Conservation (phyloP, 2,113 vertebrate species). For the Brevimyrus niger region DNA sequence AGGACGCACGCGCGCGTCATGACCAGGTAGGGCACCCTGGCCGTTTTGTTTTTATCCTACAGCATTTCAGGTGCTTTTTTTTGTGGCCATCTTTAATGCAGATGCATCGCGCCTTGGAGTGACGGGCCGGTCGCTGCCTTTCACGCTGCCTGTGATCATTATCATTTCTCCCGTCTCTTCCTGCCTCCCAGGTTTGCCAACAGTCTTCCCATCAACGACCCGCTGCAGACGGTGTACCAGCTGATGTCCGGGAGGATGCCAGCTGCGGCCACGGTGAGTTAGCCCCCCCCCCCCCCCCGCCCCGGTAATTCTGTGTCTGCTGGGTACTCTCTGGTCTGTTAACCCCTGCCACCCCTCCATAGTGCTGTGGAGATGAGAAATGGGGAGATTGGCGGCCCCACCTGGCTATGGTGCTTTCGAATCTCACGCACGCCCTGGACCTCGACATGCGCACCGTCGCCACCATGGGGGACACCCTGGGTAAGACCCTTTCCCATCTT, state of each 20-base stretch:
- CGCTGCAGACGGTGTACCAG: constrained; percentile 95
- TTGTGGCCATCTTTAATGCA: neutral
- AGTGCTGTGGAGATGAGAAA: constrained; percentile 97
- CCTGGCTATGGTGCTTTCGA: constrained; percentile 94
- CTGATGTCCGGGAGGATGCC: constrained; percentile 98
- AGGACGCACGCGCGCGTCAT: constrained; percentile 91
- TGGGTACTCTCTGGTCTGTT: neutral
- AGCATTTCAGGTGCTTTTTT: neutral
- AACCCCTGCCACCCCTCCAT: neutral
- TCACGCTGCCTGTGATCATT: neutral
- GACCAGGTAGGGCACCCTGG: constrained; percentile 70
- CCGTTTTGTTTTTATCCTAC: neutral
- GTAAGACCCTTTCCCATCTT: constrained; percentile 48
- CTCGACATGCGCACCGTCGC: constrained; percentile 83
- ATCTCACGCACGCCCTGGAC: constrained; percentile 79
- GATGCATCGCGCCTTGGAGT: neutral
- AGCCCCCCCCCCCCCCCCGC: no score
- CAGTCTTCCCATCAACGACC: constrained; percentile 95
- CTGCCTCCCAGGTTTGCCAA: constrained; percentile 83
- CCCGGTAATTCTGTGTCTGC: neutral
- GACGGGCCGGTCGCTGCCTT: neutral
- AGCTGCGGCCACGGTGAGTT: constrained; percentile 82
- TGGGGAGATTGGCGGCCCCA: constrained; percentile 98
- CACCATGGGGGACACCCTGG: constrained; percentile 95
- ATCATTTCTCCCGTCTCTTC: neutral